Base-by-base conservation (phyloP, 2,888 invertebrate species). In the Dicycla oo region DNA sequence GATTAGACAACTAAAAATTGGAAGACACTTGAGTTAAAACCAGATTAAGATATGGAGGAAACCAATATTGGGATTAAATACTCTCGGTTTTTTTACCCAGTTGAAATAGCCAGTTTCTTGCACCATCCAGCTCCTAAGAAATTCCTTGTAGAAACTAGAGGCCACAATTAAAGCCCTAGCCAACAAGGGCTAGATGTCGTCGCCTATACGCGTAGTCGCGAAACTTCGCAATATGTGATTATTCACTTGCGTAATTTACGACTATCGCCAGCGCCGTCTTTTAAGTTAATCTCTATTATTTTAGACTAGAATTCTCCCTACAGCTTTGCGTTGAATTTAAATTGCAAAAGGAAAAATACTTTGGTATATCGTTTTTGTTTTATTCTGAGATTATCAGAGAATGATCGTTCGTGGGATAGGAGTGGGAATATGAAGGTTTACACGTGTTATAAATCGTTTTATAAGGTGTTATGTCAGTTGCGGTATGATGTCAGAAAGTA, bases 121-220 rank as follows among this genome's bases (percentile, higher is more conserved):
- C 62, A 47, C 72, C 45, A 76, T 86, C 87, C 61, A 87, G 85
- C 7, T 15, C 0, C 1, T 26, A 15, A 49, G 10, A 53, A 54
- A 54, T 10, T 84, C 81, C 47, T 15, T 66, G 84, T 79, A 60
- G 61, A 76, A 83, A 87, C 84, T 86, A 84, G 79, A 84, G 87
- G 74, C 87, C 86, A 90, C 91, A 91, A 91, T 92, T 91, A 92
- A 92, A 89, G 84, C 80, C 85, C 81, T 78, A 83, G 88, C 86
- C 86, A 87, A 89, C 87, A 88, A 89, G 87, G 85, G 80, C 88
- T 88, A 87, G 88, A 88, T 90, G 89, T 89, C 88, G 87, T 85
- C 84, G 83, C 84, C 83, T 84, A 75, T 84, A 86, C 82, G 82
- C 86, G 84, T 81, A 82, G 80, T 80, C 75, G 85, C 83, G 85